phyloP scores from a whole-genome alignment of 2,113 vertebrate species.

The Puma concolor region DNA sequence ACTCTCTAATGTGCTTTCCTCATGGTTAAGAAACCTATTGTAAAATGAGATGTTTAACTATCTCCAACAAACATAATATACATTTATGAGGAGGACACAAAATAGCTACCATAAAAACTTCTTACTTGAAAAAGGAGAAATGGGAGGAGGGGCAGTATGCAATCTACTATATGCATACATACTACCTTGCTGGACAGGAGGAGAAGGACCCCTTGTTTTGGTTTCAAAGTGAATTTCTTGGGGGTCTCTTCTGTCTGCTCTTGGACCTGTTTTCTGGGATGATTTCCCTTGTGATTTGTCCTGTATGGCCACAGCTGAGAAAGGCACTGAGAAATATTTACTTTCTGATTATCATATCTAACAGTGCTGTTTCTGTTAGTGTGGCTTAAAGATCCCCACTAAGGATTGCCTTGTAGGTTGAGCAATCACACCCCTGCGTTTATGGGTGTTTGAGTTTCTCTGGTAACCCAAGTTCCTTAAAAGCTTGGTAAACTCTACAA shows the following conservation, averaged over 20 bases:
- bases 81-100: not conserved
- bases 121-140: not conserved
- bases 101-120: not conserved
- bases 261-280: not conserved
- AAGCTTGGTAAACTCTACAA: conserved; percentile 11
- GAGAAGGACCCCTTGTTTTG: not conserved
- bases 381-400: not conserved
- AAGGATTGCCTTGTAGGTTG: not conserved
- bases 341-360: not conserved
- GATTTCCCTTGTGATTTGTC: not conserved
- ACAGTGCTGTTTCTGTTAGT: not conserved
- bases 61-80: not conserved
- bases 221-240: not conserved
- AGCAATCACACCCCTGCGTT: conserved; percentile 17
- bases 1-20: not conserved
- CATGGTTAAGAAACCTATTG: not conserved
- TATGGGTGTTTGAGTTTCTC: conserved; percentile 10
- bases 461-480: conserved; percentile 61
- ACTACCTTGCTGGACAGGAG: not conserved
- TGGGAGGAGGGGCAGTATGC: not conserved
- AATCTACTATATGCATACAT: not conserved
- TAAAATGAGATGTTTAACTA: not conserved
- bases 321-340: not conserved
- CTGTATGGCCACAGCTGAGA: not conserved
- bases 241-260: not conserved